Evolutionary conservation across 2,888 invertebrate species (phyloP), one percentile per base, ranked within the genome.

Genomic region (Trichogramma evanescens): DNA sequence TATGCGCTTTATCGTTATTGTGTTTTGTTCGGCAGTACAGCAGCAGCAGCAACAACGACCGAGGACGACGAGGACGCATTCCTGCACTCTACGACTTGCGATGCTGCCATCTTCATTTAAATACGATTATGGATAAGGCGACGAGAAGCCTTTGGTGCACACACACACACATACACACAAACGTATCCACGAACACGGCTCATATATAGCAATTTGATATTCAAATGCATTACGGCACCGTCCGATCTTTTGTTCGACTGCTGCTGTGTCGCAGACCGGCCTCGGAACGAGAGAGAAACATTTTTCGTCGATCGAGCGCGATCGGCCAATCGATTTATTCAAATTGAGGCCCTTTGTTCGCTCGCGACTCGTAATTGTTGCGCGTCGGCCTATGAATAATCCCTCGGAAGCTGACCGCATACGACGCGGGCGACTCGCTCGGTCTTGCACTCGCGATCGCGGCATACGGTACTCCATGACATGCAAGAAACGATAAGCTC

Each of bases 81-180:
- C 70, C 73, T 72, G 64, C 58, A 65, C 66, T 54, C 44, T 67
- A 70, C 71, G 70, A 74, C 75, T 73, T 76, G 75, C 26, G 26
- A 26, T 26, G 26, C 26, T 72, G 73, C 68, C 72, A 75, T 75
- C 72, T 74, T 75, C 74, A 76, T 77, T 77, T 77, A 72, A 77
- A 77, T 77, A 77, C 71, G 74, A 74, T 76, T 77, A 77, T 76
- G 77, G 76, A 77, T 77, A 76, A 76, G 70, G 69, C 69, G 70
- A 71, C 68, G 61, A 53, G 63, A 62, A 26, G 26, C 26, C 26
- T 26, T 26, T 26, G 26, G 26, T 26, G 3, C 26, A 26, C 26
- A 26, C 53, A 61, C 8, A 9, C 45, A n/a, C 26, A 26, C 2
- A 26, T 3, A 26, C 26, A 26, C 26, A 26, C 26, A 26, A 26